Conservation (phyloP, 2,888 invertebrate species). For the Theristus sp. region DNA sequence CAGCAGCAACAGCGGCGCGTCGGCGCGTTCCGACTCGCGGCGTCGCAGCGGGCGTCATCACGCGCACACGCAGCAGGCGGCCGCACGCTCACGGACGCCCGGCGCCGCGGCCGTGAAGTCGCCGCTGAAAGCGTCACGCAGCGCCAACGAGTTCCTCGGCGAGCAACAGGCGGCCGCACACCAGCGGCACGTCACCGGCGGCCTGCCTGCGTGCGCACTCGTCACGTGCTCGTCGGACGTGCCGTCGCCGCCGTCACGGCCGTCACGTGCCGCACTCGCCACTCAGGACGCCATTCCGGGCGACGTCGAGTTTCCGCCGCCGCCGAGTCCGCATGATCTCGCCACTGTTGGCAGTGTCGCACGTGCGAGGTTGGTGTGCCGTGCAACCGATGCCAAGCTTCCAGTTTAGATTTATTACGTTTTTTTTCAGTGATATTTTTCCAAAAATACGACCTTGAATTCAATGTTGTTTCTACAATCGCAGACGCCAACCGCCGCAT, state of each 20-base stretch:
- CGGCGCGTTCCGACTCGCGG: neutral
- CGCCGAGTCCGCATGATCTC: slow-evolving; percentile 3
- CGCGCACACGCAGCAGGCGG: neutral
- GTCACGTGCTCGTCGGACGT: neutral
- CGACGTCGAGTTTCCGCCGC: neutral
- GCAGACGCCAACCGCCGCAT: too few relatives aligned
- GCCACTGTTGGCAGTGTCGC: neutral
- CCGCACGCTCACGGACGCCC: slow-evolving; percentile 1
- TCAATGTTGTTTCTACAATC: too few relatives aligned
- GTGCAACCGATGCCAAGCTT: too few relatives aligned
- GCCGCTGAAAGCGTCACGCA: neutral
- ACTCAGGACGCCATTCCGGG: too few relatives aligned
- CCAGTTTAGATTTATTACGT: too few relatives aligned
- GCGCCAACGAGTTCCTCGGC: slow-evolving; percentile 1
- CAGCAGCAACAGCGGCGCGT: too few relatives aligned
- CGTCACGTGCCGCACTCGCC: too few relatives aligned
- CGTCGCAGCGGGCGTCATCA: neutral
- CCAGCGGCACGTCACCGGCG: neutral
- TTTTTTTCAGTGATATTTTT: too few relatives aligned
- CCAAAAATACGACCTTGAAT: too few relatives aligned
- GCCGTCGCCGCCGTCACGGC: too few relatives aligned
- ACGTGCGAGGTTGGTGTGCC: neutral
- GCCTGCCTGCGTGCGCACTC: neutral
- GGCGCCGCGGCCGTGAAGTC: slow-evolving; percentile 1
- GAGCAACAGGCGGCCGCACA: neutral